Conservation (phyloP, 2,113 vertebrate species). For the Eidolon helvum region DNA sequence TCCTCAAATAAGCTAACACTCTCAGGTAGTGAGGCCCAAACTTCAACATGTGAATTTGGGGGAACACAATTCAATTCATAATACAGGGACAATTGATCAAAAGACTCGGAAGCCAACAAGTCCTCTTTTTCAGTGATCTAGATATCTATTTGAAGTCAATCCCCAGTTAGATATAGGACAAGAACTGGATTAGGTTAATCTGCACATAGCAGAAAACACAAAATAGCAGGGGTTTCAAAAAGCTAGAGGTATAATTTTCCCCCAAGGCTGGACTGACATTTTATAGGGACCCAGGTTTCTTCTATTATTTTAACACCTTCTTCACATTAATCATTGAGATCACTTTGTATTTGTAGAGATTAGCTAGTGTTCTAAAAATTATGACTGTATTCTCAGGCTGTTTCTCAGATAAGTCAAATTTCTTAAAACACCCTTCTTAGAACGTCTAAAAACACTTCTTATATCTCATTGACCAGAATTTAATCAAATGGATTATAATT, state of each 20-base stretch:
- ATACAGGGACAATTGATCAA: background rate
- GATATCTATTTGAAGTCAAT: background rate
- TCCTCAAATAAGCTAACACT: background rate
- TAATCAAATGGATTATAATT: background rate
- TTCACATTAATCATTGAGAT: background rate
- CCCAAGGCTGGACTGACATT: background rate
- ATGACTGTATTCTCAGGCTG: background rate
- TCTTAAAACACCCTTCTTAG: background rate
- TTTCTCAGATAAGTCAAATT: background rate
- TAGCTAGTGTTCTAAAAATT: background rate
- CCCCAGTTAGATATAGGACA: background rate
- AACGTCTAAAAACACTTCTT: background rate
- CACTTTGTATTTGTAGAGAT: background rate
- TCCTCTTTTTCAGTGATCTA: background rate
- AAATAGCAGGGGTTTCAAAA: background rate
- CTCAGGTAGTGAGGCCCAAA: background rate
- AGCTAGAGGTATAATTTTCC: background rate
- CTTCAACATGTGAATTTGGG: background rate
- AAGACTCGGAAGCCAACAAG: background rate
- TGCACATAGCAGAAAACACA: background rate
- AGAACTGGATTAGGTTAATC: background rate
- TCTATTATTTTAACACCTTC: background rate
- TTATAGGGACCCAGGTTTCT: background rate
- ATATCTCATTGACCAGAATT: background rate
- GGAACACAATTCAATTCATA: background rate